phyloP scores from a whole-genome alignment of 2,888 invertebrate species.

The Mantis religiosa region DNA sequence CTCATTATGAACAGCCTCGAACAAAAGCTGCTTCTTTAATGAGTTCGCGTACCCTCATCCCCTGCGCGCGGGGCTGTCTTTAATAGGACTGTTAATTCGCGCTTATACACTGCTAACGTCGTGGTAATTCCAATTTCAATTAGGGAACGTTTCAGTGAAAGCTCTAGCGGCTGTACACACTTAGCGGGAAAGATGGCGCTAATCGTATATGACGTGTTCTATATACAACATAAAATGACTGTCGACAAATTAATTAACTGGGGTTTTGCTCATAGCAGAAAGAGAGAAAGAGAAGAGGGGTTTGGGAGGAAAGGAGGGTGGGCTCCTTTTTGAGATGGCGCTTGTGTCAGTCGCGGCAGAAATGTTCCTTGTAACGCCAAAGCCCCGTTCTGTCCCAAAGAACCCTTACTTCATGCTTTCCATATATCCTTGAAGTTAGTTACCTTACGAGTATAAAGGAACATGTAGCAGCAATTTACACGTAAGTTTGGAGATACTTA shows the following conservation, averaged over 20 bases:
- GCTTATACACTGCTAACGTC: conserved; percentile 27
- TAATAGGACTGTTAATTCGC: conserved; percentile 31
- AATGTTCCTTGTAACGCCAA: neutral
- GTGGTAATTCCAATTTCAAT: conserved; percentile 33
- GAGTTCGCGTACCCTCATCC: conserved; percentile 26
- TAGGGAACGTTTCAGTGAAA: conserved; percentile 26
- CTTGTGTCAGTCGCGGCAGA: neutral
- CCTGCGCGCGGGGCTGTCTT: conserved; percentile 28
- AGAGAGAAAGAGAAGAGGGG: neutral
- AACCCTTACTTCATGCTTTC: too few species aligned
- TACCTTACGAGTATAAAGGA: too few species aligned
- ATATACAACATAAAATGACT: conserved; percentile 29
- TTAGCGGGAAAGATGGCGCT: conserved; percentile 16
- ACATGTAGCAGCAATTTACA: too few species aligned
- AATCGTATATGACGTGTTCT: conserved; percentile 27
- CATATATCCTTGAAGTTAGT: too few species aligned
- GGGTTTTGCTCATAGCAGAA: conserved; percentile 21
- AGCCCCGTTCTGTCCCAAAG: neutral
- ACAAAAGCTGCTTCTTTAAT: conserved; percentile 29
- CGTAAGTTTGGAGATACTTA: too few species aligned
- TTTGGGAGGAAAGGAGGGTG: neutral
- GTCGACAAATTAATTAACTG: conserved; percentile 32
- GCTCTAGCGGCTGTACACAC: conserved; percentile 22
- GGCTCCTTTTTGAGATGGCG: neutral
- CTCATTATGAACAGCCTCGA: conserved; percentile 28